phyloP scores from a whole-genome alignment of 2,888 invertebrate species.

The Orchesellides sinensis region DNA sequence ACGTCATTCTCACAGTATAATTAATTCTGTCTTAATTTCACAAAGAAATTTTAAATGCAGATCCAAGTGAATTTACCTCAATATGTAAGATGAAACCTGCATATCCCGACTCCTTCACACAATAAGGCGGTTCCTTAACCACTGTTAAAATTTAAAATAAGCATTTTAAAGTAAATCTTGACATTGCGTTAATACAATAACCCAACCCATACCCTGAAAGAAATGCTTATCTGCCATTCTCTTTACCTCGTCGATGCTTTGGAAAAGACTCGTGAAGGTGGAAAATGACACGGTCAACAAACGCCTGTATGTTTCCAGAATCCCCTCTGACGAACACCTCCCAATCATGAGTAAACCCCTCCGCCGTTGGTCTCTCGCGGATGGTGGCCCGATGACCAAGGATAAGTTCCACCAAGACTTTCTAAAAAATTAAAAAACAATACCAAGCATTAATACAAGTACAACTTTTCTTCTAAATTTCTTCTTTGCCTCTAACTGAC shows the following conservation, averaged over 20 bases:
- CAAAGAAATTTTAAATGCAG: neutral
- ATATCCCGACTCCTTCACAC: constrained; percentile 95
- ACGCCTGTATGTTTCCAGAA: constrained; percentile 90
- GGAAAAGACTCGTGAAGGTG: constrained; percentile 94
- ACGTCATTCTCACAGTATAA: neutral
- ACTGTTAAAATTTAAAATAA: constrained; percentile 82
- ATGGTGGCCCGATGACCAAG: constrained; percentile 90
- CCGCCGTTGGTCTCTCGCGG: constrained; percentile 88
- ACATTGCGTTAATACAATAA: no score
- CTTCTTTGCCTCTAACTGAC: no score
- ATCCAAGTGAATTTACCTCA: constrained; percentile 81
- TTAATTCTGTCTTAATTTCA: neutral
- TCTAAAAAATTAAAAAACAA: constrained; percentile 56
- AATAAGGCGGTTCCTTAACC: constrained; percentile 93
- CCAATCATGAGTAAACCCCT: constrained; percentile 99
- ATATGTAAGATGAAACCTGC: constrained; percentile 94
- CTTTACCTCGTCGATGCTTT: constrained; percentile 94
- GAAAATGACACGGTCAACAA: constrained; percentile 94
- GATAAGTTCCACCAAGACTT: constrained; percentile 71
- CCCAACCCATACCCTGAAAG: no score
- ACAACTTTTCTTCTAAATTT: no score
- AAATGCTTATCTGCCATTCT: constrained; percentile 68
- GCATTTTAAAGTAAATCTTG: neutral
- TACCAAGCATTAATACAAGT: no score
- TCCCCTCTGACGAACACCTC: constrained; percentile 95